Evolutionary conservation across 1,140 invertebrate genomes (phyloP), one percentile per base, ranked within the genome.

Genomic region (Pseudoatta argentina): DNA sequence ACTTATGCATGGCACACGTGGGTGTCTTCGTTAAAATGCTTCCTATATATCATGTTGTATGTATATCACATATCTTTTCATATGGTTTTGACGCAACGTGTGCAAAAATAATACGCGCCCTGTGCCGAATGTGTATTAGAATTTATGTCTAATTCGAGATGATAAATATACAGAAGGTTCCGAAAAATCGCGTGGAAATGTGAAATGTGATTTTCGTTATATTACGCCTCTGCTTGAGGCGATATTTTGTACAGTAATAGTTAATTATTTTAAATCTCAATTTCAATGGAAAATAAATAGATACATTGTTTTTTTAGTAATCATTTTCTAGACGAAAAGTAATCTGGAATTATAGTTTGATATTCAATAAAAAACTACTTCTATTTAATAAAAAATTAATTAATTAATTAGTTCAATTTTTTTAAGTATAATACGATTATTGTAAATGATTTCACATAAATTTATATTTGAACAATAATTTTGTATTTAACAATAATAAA

Each of bases 1-100:
- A 73, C 44, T 82, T 69, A 82, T 72, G 79, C 34, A 30, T 59
- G 51, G 30, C 51, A 8, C 39, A 27, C 7, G n/a, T 53, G 34
- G n/a, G 66, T 34, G 27, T 27, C 27, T 48, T 51, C 61, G 76
- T 67, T 67, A 67, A 18, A 53, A 67, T 21, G 63, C 18, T 21
- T 53, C 14, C 44, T 67, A 53, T 67, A 67, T 34, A 53, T 69
- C 63, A 53, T 53, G 21, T 21, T 12, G 34, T 67, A 67, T 6
- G 21, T 10, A 30, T 67, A 44, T 30, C 6, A 30, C 30, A 30
- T 44, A 67, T 67, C 34, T 53, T 79, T 79, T 53, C 8, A 64
- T 30, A 34, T 24, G 63, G 18, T 44, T 57, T 59, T 44, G 24
- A 21, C 66, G 12, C 57, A 30, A 21, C 67, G 53, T 30, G 30